Evolutionary conservation across 2,888 invertebrate genomes (phyloP).

Genomic region (Andricus curvator): DNA sequence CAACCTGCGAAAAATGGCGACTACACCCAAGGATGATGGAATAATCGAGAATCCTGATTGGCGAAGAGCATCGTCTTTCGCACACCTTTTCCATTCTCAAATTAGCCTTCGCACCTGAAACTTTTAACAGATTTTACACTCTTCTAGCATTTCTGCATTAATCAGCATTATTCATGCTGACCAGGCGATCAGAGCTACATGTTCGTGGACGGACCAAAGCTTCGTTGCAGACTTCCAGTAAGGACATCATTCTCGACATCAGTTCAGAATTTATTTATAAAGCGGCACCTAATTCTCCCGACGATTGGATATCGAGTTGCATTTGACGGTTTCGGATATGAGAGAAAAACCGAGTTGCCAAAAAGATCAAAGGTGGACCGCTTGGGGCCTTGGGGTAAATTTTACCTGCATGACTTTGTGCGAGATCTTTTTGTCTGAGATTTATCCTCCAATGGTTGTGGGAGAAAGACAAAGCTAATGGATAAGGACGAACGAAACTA

Average conservation of each 20-base stretch:
- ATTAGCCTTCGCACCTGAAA: background rate
- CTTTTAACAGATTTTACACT: too few species aligned
- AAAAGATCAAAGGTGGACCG: conserved; percentile 66
- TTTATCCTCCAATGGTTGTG: conserved; percentile 1
- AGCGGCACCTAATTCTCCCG: background rate
- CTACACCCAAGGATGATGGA: background rate
- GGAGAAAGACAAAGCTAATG: conserved; percentile 45
- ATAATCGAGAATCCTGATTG: conserved; percentile 4
- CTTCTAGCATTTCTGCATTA: too few species aligned
- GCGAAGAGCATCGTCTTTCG: background rate
- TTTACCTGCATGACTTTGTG: conserved; percentile 57
- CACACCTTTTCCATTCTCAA: background rate
- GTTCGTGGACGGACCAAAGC: too few species aligned
- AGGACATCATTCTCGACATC: too few species aligned
- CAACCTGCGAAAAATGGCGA: conserved; percentile 27
- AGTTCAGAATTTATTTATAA: too few species aligned
- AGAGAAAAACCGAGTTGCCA: conserved; percentile 56
- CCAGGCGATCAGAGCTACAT: too few species aligned
- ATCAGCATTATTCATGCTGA: too few species aligned
- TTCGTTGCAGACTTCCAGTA: too few species aligned
- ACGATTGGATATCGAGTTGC: background rate
- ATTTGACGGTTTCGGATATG: background rate
- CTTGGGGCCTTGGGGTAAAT: conserved; percentile 61
- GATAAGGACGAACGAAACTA: conserved; percentile 40
- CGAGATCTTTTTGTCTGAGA: conserved; percentile 42